phyloP scores from a whole-genome alignment of 2,797 vertebrate genomes.

The Carapus acus region DNA sequence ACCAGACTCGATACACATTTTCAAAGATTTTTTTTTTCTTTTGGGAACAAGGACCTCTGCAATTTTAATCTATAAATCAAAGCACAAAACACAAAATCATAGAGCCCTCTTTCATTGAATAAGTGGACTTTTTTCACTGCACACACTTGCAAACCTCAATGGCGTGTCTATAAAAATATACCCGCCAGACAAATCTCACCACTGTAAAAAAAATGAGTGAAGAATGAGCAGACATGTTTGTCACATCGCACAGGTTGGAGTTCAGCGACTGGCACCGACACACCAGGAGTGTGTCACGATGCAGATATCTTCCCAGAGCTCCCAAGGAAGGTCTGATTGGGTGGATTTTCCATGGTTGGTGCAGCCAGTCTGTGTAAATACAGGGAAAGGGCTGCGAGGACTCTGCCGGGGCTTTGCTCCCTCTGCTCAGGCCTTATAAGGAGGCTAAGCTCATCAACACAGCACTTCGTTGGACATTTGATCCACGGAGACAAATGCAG shows the following conservation, averaged over 20 bases:
- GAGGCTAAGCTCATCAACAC: slow-evolving; percentile 61
- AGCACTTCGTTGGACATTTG: slow-evolving; percentile 62
- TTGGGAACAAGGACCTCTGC: slow-evolving; percentile 26
- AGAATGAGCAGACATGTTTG: not conserved
- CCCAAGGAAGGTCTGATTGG: slow-evolving; percentile 41
- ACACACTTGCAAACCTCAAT: slow-evolving; percentile 16
- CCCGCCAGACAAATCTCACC: not conserved
- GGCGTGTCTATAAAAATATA: slow-evolving; percentile 31
- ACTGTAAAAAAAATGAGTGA: not conserved
- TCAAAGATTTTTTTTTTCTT: slow-evolving; percentile 48
- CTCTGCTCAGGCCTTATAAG: slow-evolving; percentile 70
- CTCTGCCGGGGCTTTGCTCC: slow-evolving; percentile 59
- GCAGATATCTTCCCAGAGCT: slow-evolving; percentile 37
- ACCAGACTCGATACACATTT: slow-evolving; percentile 28
- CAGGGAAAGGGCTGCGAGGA: slow-evolving; percentile 59
- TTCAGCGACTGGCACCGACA: slow-evolving; percentile 9
- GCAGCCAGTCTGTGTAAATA: slow-evolving; percentile 65
- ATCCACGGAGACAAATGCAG: slow-evolving; percentile 71
- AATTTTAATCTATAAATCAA: slow-evolving; percentile 31
- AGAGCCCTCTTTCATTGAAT: not conserved
- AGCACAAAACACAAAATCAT: slow-evolving; percentile 38
- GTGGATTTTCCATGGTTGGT: slow-evolving; percentile 55
- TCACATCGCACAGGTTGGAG: slow-evolving; percentile 5
- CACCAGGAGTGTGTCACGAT: slow-evolving; percentile 18
- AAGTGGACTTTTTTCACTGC: no score